Conservation (phyloP, 2,113 vertebrate genomes). For the Hypanus sabinus region DNA sequence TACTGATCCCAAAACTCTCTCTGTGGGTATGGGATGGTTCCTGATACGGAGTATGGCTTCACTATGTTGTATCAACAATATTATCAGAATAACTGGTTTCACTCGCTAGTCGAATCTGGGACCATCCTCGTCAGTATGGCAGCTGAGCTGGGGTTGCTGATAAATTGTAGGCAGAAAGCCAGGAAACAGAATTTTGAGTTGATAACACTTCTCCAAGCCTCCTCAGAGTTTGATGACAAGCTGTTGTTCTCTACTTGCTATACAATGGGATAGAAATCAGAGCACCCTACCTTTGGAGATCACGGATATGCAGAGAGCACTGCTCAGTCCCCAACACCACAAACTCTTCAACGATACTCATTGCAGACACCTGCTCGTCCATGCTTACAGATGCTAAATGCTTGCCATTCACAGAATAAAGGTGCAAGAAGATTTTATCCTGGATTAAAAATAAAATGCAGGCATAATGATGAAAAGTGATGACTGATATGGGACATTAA, state of each 20-base stretch:
- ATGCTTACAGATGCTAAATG: conserved; percentile 64
- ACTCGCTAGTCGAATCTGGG: background rate
- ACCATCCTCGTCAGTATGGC: background rate
- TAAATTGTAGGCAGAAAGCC: background rate
- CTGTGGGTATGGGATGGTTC: too few species aligned
- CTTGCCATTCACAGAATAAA: conserved; percentile 82
- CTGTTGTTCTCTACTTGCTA: background rate
- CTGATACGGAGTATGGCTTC: background rate
- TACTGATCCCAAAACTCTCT: too few species aligned
- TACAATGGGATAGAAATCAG: background rate
- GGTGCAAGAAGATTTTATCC: conserved; percentile 72
- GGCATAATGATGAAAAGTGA: background rate
- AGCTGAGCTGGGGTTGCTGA: background rate
- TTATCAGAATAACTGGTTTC: background rate
- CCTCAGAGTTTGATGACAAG: background rate
- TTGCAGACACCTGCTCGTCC: conserved; percentile 72
- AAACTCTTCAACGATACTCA: conserved; percentile 72
- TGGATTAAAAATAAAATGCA: conserved; percentile 43
- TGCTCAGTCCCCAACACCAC: conserved; percentile 71
- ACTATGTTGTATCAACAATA: background rate
- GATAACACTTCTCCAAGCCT: background rate
- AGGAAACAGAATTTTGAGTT: background rate
- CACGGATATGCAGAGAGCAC: conserved; percentile 67
- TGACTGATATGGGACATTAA: background rate
- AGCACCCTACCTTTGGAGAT: conserved; percentile 64